A percentile compares a stretch with the other conserved stretches of the same genome.
phyloP scores from a whole-genome alignment of 1,140 invertebrate species.

The Lutraria rhynchaena region DNA sequence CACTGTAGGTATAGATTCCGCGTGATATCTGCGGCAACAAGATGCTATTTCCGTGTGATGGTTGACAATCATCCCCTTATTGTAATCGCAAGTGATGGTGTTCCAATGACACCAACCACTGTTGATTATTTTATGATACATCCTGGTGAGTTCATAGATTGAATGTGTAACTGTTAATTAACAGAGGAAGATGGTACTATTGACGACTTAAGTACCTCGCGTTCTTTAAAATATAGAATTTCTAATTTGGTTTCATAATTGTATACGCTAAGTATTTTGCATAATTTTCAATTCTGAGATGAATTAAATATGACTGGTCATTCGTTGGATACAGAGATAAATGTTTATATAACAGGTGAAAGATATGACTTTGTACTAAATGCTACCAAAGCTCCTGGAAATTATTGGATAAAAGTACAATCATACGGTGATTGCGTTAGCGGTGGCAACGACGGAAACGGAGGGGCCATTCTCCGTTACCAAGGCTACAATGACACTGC shows the following conservation, averaged over 20 bases:
- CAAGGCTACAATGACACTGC: slow-evolving; percentile 82
- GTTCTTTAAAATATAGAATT: too few species aligned
- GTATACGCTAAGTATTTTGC: too few species aligned
- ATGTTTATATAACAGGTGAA: too few species aligned
- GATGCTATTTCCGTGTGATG: slow-evolving; percentile 84
- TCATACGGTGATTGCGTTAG: slow-evolving; percentile 85
- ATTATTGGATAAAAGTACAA: slow-evolving; percentile 91
- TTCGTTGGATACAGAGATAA: too few species aligned
- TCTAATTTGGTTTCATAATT: too few species aligned
- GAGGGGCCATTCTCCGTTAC: slow-evolving; percentile 89
- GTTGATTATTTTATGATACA: slow-evolving; percentile 68
- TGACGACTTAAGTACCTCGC: too few species aligned
- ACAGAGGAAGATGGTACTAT: too few species aligned
- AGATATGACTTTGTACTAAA: slow-evolving; percentile 92
- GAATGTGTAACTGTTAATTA: too few species aligned
- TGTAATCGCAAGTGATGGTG: slow-evolving; percentile 91
- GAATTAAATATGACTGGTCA: too few species aligned
- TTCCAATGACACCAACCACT: slow-evolving; percentile 88
- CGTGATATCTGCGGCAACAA: slow-evolving; percentile 63
- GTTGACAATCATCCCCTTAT: slow-evolving; percentile 91
- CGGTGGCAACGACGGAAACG: slow-evolving; percentile 18
- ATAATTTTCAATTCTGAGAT: too few species aligned
- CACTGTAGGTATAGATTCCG: slow-evolving; percentile 69
- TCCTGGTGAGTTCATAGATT: slow-evolving; percentile 85
- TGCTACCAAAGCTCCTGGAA: slow-evolving; percentile 87